Evolutionary conservation across 1,140 invertebrate genomes (phyloP).

Genomic region (Drosophila sucinea): DNA sequence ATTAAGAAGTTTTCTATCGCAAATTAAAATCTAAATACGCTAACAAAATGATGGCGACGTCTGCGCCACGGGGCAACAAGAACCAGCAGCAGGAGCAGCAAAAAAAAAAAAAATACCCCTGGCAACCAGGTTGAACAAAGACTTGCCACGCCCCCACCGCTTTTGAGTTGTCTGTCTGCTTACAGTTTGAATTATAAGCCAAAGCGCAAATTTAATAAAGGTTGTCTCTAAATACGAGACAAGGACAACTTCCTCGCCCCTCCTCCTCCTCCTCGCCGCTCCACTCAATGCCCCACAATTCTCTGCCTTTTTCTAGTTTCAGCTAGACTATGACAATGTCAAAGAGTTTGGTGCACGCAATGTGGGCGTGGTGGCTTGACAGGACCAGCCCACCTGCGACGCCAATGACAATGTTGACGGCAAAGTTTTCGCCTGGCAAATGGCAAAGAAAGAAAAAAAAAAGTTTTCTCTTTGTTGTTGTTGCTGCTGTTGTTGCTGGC

Average conservation of each 20-base stretch:
- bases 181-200: slow-evolving; percentile 79
- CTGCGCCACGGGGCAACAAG: slow-evolving; percentile 52
- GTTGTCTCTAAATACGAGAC: slow-evolving; percentile 51
- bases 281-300: not conserved
- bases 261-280: slow-evolving; percentile 3
- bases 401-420: slow-evolving; percentile 41
- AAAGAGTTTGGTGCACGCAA: slow-evolving; percentile 79
- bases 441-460: slow-evolving; percentile 45
- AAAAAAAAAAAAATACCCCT: slow-evolving; percentile 19
- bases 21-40: slow-evolving; percentile 81
- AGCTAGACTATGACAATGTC: slow-evolving; percentile 73
- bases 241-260: slow-evolving; percentile 33
- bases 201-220: slow-evolving; percentile 75
- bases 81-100: slow-evolving; percentile 27
- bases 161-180: slow-evolving; percentile 62
- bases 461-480: not conserved
- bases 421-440: slow-evolving; percentile 73
- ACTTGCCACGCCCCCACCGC: slow-evolving; percentile 16
- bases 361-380: slow-evolving; percentile 74
- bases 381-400: slow-evolving; percentile 49
- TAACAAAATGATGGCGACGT: slow-evolving; percentile 75
- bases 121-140: slow-evolving; percentile 31
- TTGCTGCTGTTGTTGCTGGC: slow-evolving; percentile 30
- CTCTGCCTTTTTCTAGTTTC: slow-evolving; percentile 6
- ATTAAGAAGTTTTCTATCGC: slow-evolving; percentile 81